Percentiles rank a stretch among this genome's conserved stretches.
phyloP scores from a whole-genome alignment of 2,797 vertebrate genomes.

The Hyperoplus lanceolatus region DNA sequence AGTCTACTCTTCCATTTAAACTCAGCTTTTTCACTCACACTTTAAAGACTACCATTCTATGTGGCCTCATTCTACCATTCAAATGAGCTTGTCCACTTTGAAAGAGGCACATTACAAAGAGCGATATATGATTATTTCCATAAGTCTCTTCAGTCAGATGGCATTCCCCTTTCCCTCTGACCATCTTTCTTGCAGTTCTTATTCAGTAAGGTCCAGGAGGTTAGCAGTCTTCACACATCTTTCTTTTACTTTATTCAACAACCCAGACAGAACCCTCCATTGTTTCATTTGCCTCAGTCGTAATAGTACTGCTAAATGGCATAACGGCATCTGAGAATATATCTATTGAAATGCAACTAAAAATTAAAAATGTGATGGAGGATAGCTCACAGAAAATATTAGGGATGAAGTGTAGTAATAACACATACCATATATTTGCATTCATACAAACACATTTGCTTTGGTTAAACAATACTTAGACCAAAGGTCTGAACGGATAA shows the following conservation, averaged over 20 bases:
- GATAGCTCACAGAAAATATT: neutral
- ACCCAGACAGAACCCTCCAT: no score
- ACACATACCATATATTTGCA: neutral
- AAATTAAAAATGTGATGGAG: slow-evolving; percentile 15
- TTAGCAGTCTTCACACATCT: no score
- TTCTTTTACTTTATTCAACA: no score
- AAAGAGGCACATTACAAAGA: slow-evolving; percentile 53
- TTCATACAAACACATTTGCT: slow-evolving; percentile 2
- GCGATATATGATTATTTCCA: slow-evolving; percentile 52
- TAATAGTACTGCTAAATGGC: neutral
- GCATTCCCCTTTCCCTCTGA: no score
- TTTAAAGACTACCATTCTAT: slow-evolving; percentile 54
- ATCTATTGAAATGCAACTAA: neutral
- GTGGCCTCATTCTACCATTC: slow-evolving; percentile 51
- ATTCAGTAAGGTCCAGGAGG: no score
- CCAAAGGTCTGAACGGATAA: neutral
- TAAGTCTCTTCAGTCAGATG: no score
- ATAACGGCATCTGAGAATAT: slow-evolving; percentile 17
- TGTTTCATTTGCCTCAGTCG: slow-evolving; percentile 10
- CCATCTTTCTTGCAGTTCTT: no score
- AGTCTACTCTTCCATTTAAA: slow-evolving; percentile 62
- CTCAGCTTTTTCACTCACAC: slow-evolving; percentile 44
- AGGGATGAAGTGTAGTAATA: slow-evolving; percentile 4
- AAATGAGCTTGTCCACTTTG: slow-evolving; percentile 52
- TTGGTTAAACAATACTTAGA: neutral